A percentile compares a stretch with the other conserved stretches of the same genome.
phyloP scores from a whole-genome alignment of 2,888 invertebrate species.

The Chaitophorus viminalis region DNA sequence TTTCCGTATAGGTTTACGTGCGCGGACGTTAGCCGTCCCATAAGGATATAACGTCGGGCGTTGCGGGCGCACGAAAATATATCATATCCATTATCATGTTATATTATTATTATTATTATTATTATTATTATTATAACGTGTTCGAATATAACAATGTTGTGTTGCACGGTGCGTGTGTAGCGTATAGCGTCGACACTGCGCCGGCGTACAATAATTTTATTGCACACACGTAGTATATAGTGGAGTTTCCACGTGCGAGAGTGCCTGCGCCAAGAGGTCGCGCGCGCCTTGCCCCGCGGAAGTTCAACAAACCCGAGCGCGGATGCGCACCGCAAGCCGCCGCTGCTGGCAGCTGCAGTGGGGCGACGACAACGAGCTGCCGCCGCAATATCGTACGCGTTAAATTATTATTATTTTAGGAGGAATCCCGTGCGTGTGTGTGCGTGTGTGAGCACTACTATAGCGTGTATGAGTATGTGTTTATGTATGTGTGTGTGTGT shows the following conservation, averaged over 20 bases:
- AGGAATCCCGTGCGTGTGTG: neutral
- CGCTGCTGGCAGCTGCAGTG: constrained; percentile 37
- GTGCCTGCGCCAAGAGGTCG: constrained; percentile 47
- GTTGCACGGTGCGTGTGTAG: too few relatives aligned
- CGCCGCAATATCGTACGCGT: constrained; percentile 43
- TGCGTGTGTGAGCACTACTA: too few relatives aligned
- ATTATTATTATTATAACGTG: too few relatives aligned
- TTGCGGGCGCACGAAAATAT: too few relatives aligned
- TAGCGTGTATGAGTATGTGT: too few relatives aligned
- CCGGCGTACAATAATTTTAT: neutral
- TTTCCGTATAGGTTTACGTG: too few relatives aligned
- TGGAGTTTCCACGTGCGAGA: constrained; percentile 8
- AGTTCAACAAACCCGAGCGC: constrained; percentile 56
- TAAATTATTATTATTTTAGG: constrained; percentile 35
- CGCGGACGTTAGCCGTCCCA: too few relatives aligned
- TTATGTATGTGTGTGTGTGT: neutral
- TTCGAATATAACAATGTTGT: too few relatives aligned
- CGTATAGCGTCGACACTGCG: neutral
- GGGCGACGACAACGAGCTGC: constrained; percentile 31
- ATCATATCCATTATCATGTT: too few relatives aligned
- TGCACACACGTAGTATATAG: constrained; percentile 14
- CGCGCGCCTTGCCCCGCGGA: constrained; percentile 37
- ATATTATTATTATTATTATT: too few relatives aligned
- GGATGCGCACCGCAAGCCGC: constrained; percentile 28
- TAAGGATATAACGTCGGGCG: too few relatives aligned